Base-by-base conservation (phyloP, 37 sponge, comb jelly and placozoan species). In the Aphrocallistes beatrix region DNA sequence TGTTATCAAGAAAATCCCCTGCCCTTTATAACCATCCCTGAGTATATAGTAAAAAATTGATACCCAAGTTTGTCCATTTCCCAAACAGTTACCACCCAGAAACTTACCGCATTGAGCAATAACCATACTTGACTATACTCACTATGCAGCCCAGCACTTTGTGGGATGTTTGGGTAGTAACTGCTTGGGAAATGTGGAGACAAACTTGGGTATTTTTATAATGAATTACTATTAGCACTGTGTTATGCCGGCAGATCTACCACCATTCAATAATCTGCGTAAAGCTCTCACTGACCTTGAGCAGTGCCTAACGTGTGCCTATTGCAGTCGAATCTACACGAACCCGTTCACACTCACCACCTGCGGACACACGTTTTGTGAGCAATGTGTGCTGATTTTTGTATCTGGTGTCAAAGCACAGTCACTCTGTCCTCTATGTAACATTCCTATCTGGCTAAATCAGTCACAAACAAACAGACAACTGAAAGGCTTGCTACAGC, bases 331-430 rank as follows among this genome's bases (percentile, higher is more conserved):
- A 25, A 30, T 28, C 6, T 60, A 60, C 75, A 60, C 32, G 8
- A 30, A 60, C 75, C 75, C 75, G 17, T 60, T 25, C 34, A 60
- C 75, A 60, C 75, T 60, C 75, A 60, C 75, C 25, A 60, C 75
- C 10, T 60, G 75, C 34, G 75, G 75, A 60, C 75, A 60, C 75
- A 60, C 75, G 34, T 60, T 60, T 60, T 60, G 75, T 13, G n/a
- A 13, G 3, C 75, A 21, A 21, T 60, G 75, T 13, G n/a, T 60
- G 10, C 10, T 28, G 6, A 3, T 60, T 19, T 60, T 60, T 30
- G 75, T 60, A 3, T 60, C 75, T 3, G 25, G 28, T 60, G 28
- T 25, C 3, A 21, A 60, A 13, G 75, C 75, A 19, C 10, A 60
- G 6, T n/a, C n/a, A n/a, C n/a, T n/a, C n/a, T 60, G 75, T 13